Base-by-base conservation (phyloP, 2,113 vertebrate species). In the Fregata magnificens region DNA sequence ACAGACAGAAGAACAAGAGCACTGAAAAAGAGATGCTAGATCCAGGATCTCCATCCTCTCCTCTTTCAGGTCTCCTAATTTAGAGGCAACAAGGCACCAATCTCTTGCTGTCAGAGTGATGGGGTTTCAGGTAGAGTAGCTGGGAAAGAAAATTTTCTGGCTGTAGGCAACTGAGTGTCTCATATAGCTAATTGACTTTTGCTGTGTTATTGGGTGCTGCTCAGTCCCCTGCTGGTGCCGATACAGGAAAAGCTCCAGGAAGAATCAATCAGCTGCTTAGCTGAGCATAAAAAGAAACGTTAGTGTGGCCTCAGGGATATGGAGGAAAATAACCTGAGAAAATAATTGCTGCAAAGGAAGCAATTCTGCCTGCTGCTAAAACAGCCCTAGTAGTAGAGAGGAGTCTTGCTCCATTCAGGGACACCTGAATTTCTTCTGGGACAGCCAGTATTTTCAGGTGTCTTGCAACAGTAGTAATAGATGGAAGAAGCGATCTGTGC, bases 241-340 rank as follows among this genome's bases (percentile, higher is more conserved):
- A 31, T 44, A 31, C 10, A 59, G 72, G 59, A 62, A 83, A 88
- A 92, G 26, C 72, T 91, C 65, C 91, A 74, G 72, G 55, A 94
- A 81, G 80, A 90, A 96, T 95, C 83, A 78, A 84, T 94, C 86
- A 92, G 44, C 55, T 93, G 83, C 72, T 89, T 82, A 88, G 93
- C 69, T 89, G 91, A 95, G 91, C 93, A 89, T 69, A 70, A 92
- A 91, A 88, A 58, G 26, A 78, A 93, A 53, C 3, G 8, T 53
- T 84, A 94, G 52, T 11, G 38, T 55, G 67, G 77, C 77, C 91
- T 91, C 11, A 2, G 77, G 77, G 69, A 87, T 44, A 14, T 24
- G 34, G 59, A 87, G 34, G 77, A 71, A 93, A 96, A 95, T 78
- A 88, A 94, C 59, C 76, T 32, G n/a, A 90, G 91, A 95, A 95